These are phyloP conservation scores for Tuta absoluta DNA, from an alignment of 2,888 invertebrate species.

Conservation along the genomic window DNA sequence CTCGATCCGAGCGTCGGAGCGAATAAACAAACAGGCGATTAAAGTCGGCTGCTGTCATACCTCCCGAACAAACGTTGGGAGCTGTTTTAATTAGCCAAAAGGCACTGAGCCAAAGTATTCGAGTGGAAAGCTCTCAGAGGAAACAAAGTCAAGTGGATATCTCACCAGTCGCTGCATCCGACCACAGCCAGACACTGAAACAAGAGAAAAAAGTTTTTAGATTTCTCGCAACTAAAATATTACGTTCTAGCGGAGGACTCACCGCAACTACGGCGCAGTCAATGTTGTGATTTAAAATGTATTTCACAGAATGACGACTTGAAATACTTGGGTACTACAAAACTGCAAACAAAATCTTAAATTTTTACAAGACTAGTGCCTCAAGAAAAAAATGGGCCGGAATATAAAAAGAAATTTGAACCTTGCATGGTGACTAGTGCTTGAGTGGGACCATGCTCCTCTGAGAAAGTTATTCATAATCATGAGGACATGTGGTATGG, in stretches of 20 bases:
- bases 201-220: constrained; percentile 39
- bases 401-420: too few species aligned
- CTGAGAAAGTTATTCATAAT: too few species aligned
- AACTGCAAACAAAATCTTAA: too few species aligned
- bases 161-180: constrained; percentile 53
- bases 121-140: constrained; percentile 44
- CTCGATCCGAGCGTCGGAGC: constrained; percentile 24
- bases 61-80: constrained; percentile 28
- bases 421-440: too few species aligned
- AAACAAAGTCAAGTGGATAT: constrained; percentile 50
- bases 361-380: too few species aligned
- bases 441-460: too few species aligned
- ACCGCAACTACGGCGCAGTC: not conserved
- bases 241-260: constrained; percentile 21
- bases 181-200: constrained; percentile 44
- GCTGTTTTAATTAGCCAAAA: constrained; percentile 49
- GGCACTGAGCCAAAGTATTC: constrained; percentile 55
- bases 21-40: constrained; percentile 31
- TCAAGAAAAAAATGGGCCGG: too few species aligned
- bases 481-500: too few species aligned
- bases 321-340: too few species aligned
- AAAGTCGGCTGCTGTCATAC: constrained; percentile 29
- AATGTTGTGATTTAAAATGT: not conserved
- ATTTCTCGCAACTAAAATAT: constrained; percentile 25
- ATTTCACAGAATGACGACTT: too few species aligned